Conservation (phyloP, 2,888 invertebrate genomes). For the Xanthorhoe spadicearia region DNA sequence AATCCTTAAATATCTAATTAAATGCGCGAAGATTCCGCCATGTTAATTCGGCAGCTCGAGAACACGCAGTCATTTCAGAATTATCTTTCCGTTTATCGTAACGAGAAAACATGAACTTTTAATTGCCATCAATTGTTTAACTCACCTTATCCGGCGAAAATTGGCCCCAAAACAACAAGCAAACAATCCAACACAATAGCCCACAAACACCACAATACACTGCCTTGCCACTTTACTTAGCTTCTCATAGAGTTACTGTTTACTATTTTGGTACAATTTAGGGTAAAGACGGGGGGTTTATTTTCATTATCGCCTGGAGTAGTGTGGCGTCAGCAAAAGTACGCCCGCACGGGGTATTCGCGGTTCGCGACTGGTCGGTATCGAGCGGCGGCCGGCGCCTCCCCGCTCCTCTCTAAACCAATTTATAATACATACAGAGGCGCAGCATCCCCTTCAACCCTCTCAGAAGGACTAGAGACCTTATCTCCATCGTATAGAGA, state of each 20-base stretch:
- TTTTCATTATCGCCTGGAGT: constrained; percentile 55
- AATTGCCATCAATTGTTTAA: constrained; percentile 19
- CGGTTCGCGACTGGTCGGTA: constrained; percentile 75
- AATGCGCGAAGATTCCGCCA: constrained; percentile 12
- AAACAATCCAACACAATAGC: constrained; percentile 43
- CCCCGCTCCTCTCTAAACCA: constrained; percentile 82
- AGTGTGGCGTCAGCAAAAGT: constrained; percentile 31
- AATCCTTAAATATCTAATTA: constrained; percentile 20
- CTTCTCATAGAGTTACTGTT: constrained; percentile 19
- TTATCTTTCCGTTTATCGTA: constrained; percentile 9
- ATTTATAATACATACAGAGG: constrained; percentile 85
- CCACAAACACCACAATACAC: constrained; percentile 18
- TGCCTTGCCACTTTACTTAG: constrained; percentile 10
- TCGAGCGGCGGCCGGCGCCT: constrained; percentile 72
- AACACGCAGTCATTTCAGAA: constrained; percentile 5
- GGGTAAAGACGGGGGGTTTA: constrained; percentile 45
- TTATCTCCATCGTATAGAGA: constrained; percentile 43
- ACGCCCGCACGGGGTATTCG: constrained; percentile 31
- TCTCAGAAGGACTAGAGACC: constrained; percentile 53
- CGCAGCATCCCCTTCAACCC: constrained; percentile 77
- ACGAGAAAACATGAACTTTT: constrained; percentile 24
- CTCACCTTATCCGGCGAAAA: constrained; percentile 41
- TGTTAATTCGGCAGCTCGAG: constrained; percentile 7
- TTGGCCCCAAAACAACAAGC: constrained; percentile 25
- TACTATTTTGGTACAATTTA: constrained; percentile 26